Evolutionary conservation across 2,888 invertebrate genomes (phyloP), one percentile per base, ranked within the genome.

Genomic region (Bombylius discolor): DNA sequence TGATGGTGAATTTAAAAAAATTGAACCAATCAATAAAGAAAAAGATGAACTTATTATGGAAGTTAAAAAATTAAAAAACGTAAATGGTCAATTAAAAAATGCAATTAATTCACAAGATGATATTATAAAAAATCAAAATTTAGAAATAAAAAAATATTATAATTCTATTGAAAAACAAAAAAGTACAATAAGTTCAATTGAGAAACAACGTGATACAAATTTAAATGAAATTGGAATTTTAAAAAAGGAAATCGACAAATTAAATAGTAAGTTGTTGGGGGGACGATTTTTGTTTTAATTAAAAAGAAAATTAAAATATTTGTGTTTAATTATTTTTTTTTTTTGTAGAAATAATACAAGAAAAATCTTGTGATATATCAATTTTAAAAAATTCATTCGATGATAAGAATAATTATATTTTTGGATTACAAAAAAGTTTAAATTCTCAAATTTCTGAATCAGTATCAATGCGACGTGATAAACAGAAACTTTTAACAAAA

Each of bases 101-200:
- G 63, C 64, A 5, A 67, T 69, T 50, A 66, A 67, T 64, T 58
- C 68, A 56, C 65, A 66, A 51, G 58, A 57, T n/a, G 68, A 65
- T 51, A 63, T 60, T 14, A 66, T 68, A 5, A 68, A 67, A 49
- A 63, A 61, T 31, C 61, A 69, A 7, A 65, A 64, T 53, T 56
- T 68, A 52, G 69, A 70, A 51, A 64, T 69, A 34, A 63, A 64
- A 48, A 70, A 68, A 58, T 53, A 67, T n/a, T 63, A 65, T 47
- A 58, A 60, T 0, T 58, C 58, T 31, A 33, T 70, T 23, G 68
- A 68, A 36, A 66, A 68, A 32, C 64, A 62, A 4, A 66, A 64
- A 1, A 52, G 55, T 1, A 59, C 56, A 34, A 60, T 70, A 1
- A 56, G 62, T 4, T 66, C 65, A 14, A 44, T 64, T 0, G 58